Conservation (phyloP, 2,113 vertebrate genomes). For the Crotalus tigris region DNA sequence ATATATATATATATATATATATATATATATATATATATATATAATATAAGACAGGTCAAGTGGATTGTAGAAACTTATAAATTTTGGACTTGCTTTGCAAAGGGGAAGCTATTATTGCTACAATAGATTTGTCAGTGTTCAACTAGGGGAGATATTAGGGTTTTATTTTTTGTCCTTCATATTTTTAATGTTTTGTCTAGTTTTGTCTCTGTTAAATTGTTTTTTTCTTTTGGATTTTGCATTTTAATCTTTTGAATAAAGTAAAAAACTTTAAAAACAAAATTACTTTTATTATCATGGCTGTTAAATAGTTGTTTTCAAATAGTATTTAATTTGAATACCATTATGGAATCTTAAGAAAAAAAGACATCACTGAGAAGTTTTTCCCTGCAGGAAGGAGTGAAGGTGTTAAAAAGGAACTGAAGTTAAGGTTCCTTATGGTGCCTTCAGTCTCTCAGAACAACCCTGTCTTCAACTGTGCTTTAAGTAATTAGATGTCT, state of each 20-base stretch:
- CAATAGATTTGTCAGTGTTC: not conserved
- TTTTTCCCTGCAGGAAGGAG: not conserved
- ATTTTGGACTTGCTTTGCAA: not conserved
- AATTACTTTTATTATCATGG: not conserved
- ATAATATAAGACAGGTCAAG: not conserved
- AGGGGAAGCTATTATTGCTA: not conserved
- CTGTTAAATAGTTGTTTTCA: not conserved
- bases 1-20: not conserved
- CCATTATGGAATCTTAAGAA: not conserved
- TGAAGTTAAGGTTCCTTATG: not conserved
- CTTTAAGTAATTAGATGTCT: not conserved
- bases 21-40: not conserved
- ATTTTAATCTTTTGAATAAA: not conserved
- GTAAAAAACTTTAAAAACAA: not conserved
- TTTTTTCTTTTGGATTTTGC: not conserved
- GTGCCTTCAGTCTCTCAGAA: not conserved
- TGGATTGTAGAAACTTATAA: not conserved
- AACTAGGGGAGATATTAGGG: not conserved
- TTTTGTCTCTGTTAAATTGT: not conserved
- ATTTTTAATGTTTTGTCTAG: not conserved
- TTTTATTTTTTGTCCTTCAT: not conserved
- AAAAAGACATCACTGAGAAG: not conserved
- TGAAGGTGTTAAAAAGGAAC: not conserved
- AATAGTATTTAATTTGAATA: not conserved
- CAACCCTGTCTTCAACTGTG: not conserved